Evolutionary conservation across 2,113 vertebrate species (phyloP).

Genomic region (Phasianus colchicus): DNA sequence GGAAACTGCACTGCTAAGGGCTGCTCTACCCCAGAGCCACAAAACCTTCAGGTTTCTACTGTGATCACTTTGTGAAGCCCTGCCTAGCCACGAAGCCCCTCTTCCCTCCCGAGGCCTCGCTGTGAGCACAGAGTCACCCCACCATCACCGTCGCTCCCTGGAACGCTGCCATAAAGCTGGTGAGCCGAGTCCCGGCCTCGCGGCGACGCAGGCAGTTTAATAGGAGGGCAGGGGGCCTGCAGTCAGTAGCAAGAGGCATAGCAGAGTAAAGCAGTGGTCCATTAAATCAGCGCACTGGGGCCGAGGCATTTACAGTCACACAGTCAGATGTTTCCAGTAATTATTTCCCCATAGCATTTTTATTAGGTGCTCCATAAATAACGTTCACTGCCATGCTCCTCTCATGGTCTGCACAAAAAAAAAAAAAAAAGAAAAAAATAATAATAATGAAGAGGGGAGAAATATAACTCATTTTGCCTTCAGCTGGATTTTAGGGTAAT

Average conservation of each 20-base stretch:
- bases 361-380: conserved; percentile 84
- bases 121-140: conserved; percentile 43
- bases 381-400: conserved; percentile 75
- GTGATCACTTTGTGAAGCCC: neutral
- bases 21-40: neutral
- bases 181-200: conserved; percentile 21
- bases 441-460: conserved; percentile 7
- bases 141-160: conserved; percentile 38
- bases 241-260: conserved; percentile 59
- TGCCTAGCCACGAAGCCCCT: neutral
- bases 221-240: conserved; percentile 55
- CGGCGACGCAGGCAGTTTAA: conserved; percentile 37
- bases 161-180: conserved; percentile 60
- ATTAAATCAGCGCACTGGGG: conserved; percentile 74
- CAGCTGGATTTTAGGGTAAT: neutral
- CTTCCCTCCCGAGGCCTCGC: conserved; percentile 30
- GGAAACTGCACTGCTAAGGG: neutral
- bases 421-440: neutral
- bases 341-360: conserved; percentile 81
- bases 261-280: conserved; percentile 65
- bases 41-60: neutral
- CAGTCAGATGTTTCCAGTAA: conserved; percentile 81
- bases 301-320: conserved; percentile 81
- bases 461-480: conserved; percentile 19
- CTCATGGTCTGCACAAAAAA: conserved; percentile 11